Evolutionary conservation across 2,888 invertebrate species (phyloP).

Genomic region (Rotaria socialis): DNA sequence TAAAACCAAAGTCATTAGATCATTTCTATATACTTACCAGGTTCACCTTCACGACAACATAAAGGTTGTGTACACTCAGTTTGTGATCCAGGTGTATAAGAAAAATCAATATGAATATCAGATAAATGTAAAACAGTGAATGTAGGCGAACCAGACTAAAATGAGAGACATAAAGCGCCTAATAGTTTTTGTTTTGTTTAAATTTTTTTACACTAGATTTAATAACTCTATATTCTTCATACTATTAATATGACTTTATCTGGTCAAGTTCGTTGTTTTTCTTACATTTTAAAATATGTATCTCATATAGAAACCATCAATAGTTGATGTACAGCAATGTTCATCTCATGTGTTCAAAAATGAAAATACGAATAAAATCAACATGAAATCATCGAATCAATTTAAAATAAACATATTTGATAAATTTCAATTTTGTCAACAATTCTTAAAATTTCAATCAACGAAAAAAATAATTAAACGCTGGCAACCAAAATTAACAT

Average conservation of each 20-base stretch:
- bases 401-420: not conserved
- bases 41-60: slow-evolving; percentile 68
- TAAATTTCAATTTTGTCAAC: not conserved
- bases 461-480: not conserved
- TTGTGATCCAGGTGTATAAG: slow-evolving; percentile 68
- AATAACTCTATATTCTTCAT: too few relatives aligned
- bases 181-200: not conserved
- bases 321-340: not conserved
- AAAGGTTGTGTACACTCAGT: slow-evolving; percentile 72
- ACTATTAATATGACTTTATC: not conserved
- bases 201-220: not conserved
- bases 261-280: not conserved
- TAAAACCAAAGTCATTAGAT: too few relatives aligned
- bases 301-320: not conserved
- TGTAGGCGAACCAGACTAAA: slow-evolving; percentile 47
- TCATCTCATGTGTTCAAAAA: too few relatives aligned
- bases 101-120: slow-evolving; percentile 76
- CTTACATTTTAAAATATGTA: not conserved
- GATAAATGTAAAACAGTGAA: slow-evolving; percentile 84
- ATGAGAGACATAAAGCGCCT: not conserved
- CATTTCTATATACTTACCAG: not conserved
- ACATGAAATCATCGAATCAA: not conserved
- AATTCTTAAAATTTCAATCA: not conserved
- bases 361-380: too few relatives aligned
- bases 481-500: not conserved